A percentile compares a stretch with the other conserved stretches of the same genome.
These are phyloP conservation scores for Aethes cnicana DNA, from an alignment of 2,888 invertebrate species.

Conservation along the genomic window DNA sequence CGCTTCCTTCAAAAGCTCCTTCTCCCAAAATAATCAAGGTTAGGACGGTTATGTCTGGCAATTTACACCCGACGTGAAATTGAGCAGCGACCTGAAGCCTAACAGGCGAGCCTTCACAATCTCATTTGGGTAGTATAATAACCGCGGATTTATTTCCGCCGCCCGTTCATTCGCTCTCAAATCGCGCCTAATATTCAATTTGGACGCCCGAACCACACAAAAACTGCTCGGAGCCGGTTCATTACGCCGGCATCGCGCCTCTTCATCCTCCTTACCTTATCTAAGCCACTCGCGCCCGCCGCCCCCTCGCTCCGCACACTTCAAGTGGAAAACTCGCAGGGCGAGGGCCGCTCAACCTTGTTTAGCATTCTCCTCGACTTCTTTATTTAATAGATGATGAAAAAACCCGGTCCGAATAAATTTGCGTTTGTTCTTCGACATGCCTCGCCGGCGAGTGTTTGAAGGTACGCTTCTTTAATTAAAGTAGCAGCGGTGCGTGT, in stretches of 20 bases:
- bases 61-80: conserved; percentile 73
- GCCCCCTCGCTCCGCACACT: conserved; percentile 61
- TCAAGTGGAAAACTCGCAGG: conserved; percentile 80
- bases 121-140: conserved; percentile 80
- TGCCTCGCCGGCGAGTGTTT: conserved; percentile 63
- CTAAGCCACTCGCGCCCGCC: conserved; percentile 68
- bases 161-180: conserved; percentile 78
- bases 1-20: conserved; percentile 47
- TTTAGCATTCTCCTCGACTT: conserved; percentile 81
- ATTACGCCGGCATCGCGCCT: conserved; percentile 80
- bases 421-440: conserved; percentile 76
- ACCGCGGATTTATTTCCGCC: conserved; percentile 78
- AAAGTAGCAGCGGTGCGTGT: conserved; percentile 63
- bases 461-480: conserved; percentile 72
- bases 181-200: conserved; percentile 82
- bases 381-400: conserved; percentile 81
- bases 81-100: conserved; percentile 67
- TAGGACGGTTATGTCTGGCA: conserved; percentile 66
- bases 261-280: conserved; percentile 82
- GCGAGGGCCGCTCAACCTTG: conserved; percentile 80
- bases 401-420: conserved; percentile 78
- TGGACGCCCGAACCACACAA: conserved; percentile 78
- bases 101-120: conserved; percentile 70
- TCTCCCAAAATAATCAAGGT: conserved; percentile 63
- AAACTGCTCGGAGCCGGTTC: conserved; percentile 79